Base-by-base conservation (phyloP, 1,140 invertebrate genomes). In the Drosophila gunungcola region DNA sequence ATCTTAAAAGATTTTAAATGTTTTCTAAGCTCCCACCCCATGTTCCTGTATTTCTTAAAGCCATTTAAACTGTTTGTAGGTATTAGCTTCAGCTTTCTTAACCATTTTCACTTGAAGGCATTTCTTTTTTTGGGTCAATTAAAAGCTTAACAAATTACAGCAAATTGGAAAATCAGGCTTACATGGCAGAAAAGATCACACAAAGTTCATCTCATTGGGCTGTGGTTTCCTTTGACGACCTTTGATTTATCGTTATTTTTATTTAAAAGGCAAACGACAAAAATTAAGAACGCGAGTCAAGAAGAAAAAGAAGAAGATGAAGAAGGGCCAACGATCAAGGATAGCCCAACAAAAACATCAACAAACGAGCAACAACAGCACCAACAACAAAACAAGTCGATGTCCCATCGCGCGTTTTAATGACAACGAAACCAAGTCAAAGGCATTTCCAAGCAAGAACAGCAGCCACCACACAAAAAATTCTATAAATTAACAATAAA, bases 401-500 rank as follows among this genome's bases (percentile, higher is more conserved):
- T 88, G 83, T 89, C 83, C 84, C 83, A 88, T 89, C 83, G 83
- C 84, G 83, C 83, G 72, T 89, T 88, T 88, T 88, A 88, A 88
- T 88, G 83, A 88, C 83, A 88, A 83, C 84, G 61, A 78, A 73
- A 75, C 77, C 81, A 81, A 84, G 75, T 83, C 77, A 62, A 84
- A 80, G 79, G 84, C 84, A 86, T 88, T 86, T 65, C 38, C 56
- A 70, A 16, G 49, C 78, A 76, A 27, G 39, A 53, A 46, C 58
- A 70, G 32, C 55, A 68, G 29, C 60, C 39, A 55, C 9, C 53
- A 58, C 32, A 74, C 70, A 79, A 82, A 86, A 83, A 85, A 64
- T 83, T 88, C 83, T 88, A 88, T 88, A 89, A 88, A 89, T 88
- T 89, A 89, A 83, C 79, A 88, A 88, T 82, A 85, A 78, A 85